Evolutionary conservation across 2,113 vertebrate species (phyloP), one percentile per base, ranked within the genome.

Genomic region (Harpagus bidentatus): DNA sequence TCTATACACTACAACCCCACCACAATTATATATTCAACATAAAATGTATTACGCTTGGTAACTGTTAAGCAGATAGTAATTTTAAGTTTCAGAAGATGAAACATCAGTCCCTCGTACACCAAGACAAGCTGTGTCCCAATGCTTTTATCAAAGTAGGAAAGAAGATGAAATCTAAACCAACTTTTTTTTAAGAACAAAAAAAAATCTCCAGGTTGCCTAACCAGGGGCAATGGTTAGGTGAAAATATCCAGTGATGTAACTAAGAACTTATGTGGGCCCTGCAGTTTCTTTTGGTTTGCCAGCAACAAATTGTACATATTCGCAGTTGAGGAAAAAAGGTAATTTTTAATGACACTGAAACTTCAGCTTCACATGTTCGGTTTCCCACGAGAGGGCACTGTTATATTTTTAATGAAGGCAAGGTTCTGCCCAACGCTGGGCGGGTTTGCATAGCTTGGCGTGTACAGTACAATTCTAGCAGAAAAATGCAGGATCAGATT

Each of bases 341-440:
- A 9, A 5, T 11, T 89, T 71, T 79, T 19, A 47, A 6, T 1
- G 50, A 11, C 13, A 5, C 13, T 2, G 20, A 72, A 73, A 32
- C 4, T 14, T 66, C 19, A 36, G 13, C 32, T 61, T 86, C 63
- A 26, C 4, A 4, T 25, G n/a, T 34, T 59, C 69, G 7, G 4
- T 59, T 81, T 94, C 83, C 96, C 97, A 97, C 72, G 80, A 97
- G 97, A 95, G 96, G 97, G 97, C 94, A 94, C 97, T 95, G 88
- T 76, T 86, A 93, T 90, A 96, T 97, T 92, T 95, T 95, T 78
- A 82, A 96, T 93, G 65, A 84, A 63, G 23, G 6, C 22, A n/a
- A 70, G 9, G 36, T 29, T 83, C 14, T 29, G 62, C 45, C 1
- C 19, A 4, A 5, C 3, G 0, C 11, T 4, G 32, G 23, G 18